These are phyloP conservation scores for Macaria notata DNA, from an alignment of 2,888 invertebrate genomes.

Conservation along the genomic window DNA sequence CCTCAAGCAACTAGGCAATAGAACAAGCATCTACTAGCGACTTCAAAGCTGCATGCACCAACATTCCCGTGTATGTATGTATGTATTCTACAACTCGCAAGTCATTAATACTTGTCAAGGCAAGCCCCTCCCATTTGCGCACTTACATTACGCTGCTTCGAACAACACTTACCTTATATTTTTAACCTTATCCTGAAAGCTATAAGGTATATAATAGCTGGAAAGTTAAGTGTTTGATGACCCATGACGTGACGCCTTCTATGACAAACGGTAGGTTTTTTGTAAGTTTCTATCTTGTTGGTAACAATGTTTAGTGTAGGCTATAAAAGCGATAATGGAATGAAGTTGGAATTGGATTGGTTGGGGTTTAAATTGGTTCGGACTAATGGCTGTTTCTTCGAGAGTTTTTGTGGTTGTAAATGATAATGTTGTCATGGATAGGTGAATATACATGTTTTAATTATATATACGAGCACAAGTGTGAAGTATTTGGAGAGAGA, in stretches of 20 bases:
- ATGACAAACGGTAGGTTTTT: conserved; percentile 32
- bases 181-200: conserved; percentile 35
- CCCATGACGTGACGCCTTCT: conserved; percentile 35
- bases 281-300: conserved; percentile 26
- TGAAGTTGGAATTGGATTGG: background rate
- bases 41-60: too few species aligned
- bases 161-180: conserved; percentile 25
- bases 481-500: too few species aligned
- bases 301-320: conserved; percentile 8
- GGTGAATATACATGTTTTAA: too few species aligned
- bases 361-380: background rate
- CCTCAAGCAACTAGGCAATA: too few species aligned
- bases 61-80: background rate
- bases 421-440: too few species aligned
- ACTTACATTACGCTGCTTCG: conserved; percentile 53
- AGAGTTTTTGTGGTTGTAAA: too few species aligned
- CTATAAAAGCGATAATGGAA: background rate
- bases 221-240: conserved; percentile 26
- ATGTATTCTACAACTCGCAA: conserved; percentile 8
- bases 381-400: too few species aligned
- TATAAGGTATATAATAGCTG: conserved; percentile 20
- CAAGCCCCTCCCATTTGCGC: conserved; percentile 68
- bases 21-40: too few species aligned
- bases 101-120: conserved; percentile 73
- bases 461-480: too few species aligned